Evolutionary conservation across 1,140 invertebrate genomes (phyloP).

Genomic region (Cyclina sinensis): DNA sequence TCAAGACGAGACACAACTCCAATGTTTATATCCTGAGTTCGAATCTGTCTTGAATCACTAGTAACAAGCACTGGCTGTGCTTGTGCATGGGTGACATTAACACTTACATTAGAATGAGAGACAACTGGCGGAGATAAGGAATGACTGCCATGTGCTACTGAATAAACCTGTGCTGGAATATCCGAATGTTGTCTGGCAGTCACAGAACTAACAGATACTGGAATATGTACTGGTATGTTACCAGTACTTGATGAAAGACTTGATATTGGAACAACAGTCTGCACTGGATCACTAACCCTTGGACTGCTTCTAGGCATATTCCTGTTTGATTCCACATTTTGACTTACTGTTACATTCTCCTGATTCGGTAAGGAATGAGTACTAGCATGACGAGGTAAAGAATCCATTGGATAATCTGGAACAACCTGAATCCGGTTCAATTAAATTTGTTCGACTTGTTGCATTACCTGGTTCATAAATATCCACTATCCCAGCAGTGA

Average conservation of each 20-base stretch:
- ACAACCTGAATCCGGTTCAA: conserved; percentile 21
- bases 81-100: conserved; percentile 30
- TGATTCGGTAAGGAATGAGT: conserved; percentile 42
- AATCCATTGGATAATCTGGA: conserved; percentile 65
- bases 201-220: conserved; percentile 3
- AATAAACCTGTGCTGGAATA: conserved; percentile 30
- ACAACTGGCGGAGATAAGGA: conserved; percentile 28
- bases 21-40: conserved; percentile 74
- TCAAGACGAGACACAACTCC: conserved; percentile 69
- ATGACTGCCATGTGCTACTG: conserved; percentile 18
- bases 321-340: not conserved
- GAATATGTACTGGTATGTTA: conserved; percentile 17
- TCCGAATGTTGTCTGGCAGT: not conserved
- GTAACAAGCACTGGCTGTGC: not conserved
- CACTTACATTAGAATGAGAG: conserved; percentile 55
- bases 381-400: conserved; percentile 54
- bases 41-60: conserved; percentile 62
- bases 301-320: conserved; percentile 11
- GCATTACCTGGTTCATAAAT: conserved; percentile 46
- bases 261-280: conserved; percentile 30
- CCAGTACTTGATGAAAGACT: conserved; percentile 57
- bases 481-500: conserved; percentile 55
- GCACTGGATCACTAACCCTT: conserved; percentile 17
- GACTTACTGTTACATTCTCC: not conserved
- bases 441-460: not conserved